These are phyloP conservation scores for Achroia grisella DNA, from an alignment of 1,140 invertebrate genomes.

Conservation along the genomic window DNA sequence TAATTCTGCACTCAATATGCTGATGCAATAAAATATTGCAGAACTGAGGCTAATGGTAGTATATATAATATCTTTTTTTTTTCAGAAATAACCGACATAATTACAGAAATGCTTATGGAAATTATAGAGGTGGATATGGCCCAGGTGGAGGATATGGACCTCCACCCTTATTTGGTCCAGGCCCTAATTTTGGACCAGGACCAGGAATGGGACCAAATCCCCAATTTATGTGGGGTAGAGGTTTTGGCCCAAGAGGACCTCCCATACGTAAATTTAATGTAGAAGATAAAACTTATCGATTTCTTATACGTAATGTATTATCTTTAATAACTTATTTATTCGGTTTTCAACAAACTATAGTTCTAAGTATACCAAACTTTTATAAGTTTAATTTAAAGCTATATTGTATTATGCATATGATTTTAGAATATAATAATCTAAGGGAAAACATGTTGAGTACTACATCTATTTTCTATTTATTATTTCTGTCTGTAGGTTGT, in stretches of 20 bases:
- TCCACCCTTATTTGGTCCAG: constrained; percentile 10
- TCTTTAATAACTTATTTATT: neutral
- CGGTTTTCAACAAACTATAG: too few species aligned
- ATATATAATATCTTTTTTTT: neutral
- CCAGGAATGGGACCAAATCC: constrained; percentile 3
- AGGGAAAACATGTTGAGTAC: too few species aligned
- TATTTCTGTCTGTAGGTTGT: too few species aligned
- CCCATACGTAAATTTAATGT: constrained; percentile 12
- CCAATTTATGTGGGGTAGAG: constrained; percentile 24
- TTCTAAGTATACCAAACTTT: too few species aligned
- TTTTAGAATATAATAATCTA: too few species aligned
- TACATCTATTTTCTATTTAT: too few species aligned
- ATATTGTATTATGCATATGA: too few species aligned
- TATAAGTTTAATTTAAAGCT: too few species aligned
- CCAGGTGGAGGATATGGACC: constrained; percentile 14
- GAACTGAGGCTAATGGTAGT: too few species aligned
- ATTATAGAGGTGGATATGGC: constrained; percentile 43
- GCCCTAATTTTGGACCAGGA: constrained; percentile 13
- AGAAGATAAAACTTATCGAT: constrained; percentile 24
- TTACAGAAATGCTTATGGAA: constrained; percentile 47
- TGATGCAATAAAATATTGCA: too few species aligned
- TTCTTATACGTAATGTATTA: constrained; percentile 14
- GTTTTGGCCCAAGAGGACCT: constrained; percentile 33
- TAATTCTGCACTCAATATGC: too few species aligned
- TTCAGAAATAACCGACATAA: constrained; percentile 27